Evolutionary conservation across 1,140 invertebrate species (phyloP).

Genomic region (Brachionus angularis): DNA sequence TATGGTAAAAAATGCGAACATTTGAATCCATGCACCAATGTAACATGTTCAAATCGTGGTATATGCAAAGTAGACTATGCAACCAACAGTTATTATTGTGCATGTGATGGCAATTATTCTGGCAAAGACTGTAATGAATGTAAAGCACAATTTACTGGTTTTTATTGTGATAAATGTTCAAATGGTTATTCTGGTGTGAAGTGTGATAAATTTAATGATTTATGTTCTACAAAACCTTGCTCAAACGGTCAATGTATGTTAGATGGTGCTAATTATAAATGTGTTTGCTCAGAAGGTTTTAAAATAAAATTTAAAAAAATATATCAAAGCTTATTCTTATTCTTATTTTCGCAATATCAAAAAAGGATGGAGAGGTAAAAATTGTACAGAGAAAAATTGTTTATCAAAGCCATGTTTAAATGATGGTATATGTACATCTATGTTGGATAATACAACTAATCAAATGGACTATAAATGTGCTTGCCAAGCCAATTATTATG

Average conservation of each 20-base stretch:
- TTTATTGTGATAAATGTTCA: constrained; percentile 52
- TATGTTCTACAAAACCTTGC: constrained; percentile 39
- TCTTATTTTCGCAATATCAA: no score
- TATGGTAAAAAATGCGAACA: constrained; percentile 80
- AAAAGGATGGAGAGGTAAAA: constrained; percentile 28
- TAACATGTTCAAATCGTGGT: constrained; percentile 20
- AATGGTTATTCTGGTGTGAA: constrained; percentile 59
- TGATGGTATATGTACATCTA: constrained; percentile 34
- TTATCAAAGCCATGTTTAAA: constrained; percentile 31
- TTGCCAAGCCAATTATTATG: constrained; percentile 44
- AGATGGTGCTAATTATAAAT: not conserved
- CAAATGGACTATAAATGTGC: constrained; percentile 38
- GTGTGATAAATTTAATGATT: constrained; percentile 6
- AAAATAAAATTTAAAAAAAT: not conserved
- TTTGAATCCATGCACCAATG: constrained; percentile 19
- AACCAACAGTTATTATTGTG: constrained; percentile 11
- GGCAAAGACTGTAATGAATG: constrained; percentile 86
- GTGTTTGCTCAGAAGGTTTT: constrained; percentile 15
- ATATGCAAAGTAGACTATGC: constrained; percentile 2
- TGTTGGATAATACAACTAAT: constrained; percentile 12
- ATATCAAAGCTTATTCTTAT: not conserved
- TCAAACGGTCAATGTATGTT: not conserved
- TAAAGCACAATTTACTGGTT: constrained; percentile 57
- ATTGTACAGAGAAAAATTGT: constrained; percentile 43
- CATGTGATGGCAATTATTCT: constrained; percentile 59